Base-by-base conservation (phyloP, 2,113 vertebrate species). In the Paradisaea rubra region DNA sequence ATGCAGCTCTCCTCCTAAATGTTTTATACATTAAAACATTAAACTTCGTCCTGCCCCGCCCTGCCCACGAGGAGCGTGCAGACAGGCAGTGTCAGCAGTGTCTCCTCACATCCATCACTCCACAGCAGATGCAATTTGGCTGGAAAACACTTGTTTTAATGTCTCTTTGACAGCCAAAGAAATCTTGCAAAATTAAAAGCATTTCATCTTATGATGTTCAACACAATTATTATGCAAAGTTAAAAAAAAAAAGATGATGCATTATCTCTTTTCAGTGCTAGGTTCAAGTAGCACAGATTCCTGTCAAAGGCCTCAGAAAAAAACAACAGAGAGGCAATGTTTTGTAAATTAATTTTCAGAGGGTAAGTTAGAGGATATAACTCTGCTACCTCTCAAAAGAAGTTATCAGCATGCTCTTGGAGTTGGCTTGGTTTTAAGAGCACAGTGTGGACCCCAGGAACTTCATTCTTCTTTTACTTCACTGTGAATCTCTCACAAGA, bases 71-170 rank as follows among this genome's bases (percentile, higher is more conserved):
- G 65, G 9, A 94, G 28, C 0, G 0, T 53, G 81, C 69, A 77
- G 44, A 76, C 53, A 59, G 44, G 71, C 37, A 93, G 57, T 11
- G 60, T 59, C 71, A 89, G 85, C 47, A 91, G 61, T 39, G 39
- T 41, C 87, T 96, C 82, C 66, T 52, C 49, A 92, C 84, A 93
- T 89, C 82, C 77, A 95, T 82, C 89, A 69, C 72, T 64, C 56
- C 72, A 63, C 64, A 91, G 77, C 42, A 94, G 91, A 84, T 41
- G 42, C 35, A 93, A 27, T 89, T 81, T 89, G 86, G 77, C 63
- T 94, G 50, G 74, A 96, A 96, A 94, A 69, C 81, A 94, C 44
- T 86, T 68, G 13, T 81, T 96, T 71, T 53, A 84, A 86, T 83
- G 77, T 39, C 85, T 92, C 68, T 70, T 71, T 88, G 84, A 90